Conservation (phyloP, 2,888 invertebrate genomes). For the Steromphala cineraria region DNA sequence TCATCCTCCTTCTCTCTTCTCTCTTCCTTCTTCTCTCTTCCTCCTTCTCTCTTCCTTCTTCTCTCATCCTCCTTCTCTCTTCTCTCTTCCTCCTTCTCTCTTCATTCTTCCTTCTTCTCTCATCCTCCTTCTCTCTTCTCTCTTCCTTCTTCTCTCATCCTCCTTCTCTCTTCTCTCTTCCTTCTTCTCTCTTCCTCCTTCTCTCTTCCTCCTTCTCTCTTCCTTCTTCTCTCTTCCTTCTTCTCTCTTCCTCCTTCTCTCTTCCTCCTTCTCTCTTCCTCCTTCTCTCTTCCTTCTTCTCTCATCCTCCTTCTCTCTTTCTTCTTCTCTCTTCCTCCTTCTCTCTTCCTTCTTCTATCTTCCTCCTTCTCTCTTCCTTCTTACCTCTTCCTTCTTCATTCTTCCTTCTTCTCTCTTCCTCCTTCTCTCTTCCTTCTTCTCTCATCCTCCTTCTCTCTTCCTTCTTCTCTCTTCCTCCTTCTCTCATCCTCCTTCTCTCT, state of each 20-base stretch:
- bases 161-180: slow-evolving; percentile 1
- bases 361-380: background rate
- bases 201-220: background rate
- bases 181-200: background rate
- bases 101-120: too few species aligned
- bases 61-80: too few species aligned
- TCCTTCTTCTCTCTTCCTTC: background rate
- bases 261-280: background rate
- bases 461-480: background rate
- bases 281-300: too few species aligned
- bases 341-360: background rate
- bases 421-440: too few species aligned
- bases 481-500: background rate
- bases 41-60: too few species aligned
- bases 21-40: too few species aligned
- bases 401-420: too few species aligned
- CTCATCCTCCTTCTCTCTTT: background rate
- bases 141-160: too few species aligned
- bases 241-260: slow-evolving; percentile 22
- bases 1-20: too few species aligned
- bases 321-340: slow-evolving; percentile 11
- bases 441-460: too few species aligned
- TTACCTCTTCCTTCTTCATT: too few species aligned
- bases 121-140: too few species aligned
- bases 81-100: background rate